phyloP scores from a whole-genome alignment of 37 sponge, comb jelly and placozoan species.

The Mnemiopsis leidyi region DNA sequence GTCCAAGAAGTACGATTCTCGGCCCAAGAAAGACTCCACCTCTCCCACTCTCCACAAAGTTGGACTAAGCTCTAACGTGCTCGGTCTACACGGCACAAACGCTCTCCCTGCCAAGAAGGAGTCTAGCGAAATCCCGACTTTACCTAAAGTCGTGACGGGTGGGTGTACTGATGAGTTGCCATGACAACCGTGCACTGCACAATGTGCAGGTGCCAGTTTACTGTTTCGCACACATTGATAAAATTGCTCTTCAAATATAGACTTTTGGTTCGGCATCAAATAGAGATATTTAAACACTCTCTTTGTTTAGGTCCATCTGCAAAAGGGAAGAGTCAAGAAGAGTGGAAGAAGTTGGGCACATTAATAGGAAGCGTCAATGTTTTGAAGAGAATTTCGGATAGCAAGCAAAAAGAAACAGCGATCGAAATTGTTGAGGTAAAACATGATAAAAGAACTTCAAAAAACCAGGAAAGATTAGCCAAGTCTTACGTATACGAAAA shows the following conservation, averaged over 20 bases:
- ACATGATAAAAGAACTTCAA: too few species aligned
- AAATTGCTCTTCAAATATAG: too few species aligned
- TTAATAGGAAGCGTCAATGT: not conserved
- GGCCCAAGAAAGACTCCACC: not conserved
- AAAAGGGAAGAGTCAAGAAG: not conserved
- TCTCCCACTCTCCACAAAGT: constrained; percentile 16
- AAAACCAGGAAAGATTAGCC: too few species aligned
- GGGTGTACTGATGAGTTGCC: too few species aligned
- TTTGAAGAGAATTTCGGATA: not conserved
- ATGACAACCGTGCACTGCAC: too few species aligned
- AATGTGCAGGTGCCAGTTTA: too few species aligned
- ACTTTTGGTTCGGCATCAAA: too few species aligned
- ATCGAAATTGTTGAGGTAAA: too few species aligned
- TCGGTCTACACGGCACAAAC: not conserved
- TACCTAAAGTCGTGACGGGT: constrained; percentile 45
- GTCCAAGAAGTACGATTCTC: constrained; percentile 13
- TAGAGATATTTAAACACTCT: too few species aligned
- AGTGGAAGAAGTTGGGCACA: constrained; percentile 32
- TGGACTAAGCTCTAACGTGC: not conserved
- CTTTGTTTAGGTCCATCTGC: not conserved
- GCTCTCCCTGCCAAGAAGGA: not conserved
- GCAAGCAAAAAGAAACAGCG: not conserved
- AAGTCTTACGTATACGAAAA: too few species aligned
- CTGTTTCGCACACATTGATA: too few species aligned
- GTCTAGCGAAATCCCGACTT: not conserved